Percentiles rank a stretch among this genome's conserved stretches.
Evolutionary conservation across 2,113 vertebrate species (phyloP).

Genomic region (Cranoglanis bouderius): DNA sequence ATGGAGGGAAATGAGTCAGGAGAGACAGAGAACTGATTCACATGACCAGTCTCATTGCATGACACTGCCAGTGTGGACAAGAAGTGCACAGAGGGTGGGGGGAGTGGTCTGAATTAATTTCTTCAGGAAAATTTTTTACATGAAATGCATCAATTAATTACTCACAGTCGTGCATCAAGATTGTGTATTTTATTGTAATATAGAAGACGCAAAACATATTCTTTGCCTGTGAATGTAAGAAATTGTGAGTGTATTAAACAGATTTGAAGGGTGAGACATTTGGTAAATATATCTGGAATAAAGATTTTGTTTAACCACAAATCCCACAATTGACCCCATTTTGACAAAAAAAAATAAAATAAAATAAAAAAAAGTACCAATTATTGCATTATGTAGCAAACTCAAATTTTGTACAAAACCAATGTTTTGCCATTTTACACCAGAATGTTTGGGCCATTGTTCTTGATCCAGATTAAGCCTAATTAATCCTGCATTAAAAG

Average conservation of each 20-base stretch:
- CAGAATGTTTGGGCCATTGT: slow-evolving; percentile 1
- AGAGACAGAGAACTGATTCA: neutral
- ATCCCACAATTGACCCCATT: neutral
- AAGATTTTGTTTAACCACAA: neutral
- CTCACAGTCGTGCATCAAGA: slow-evolving; percentile 37
- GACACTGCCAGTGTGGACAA: neutral
- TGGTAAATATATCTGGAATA: neutral
- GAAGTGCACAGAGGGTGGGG: neutral
- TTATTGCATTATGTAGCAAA: slow-evolving; percentile 17
- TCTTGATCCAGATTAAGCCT: slow-evolving; percentile 4
- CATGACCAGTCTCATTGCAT: too few relatives aligned
- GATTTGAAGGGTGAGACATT: slow-evolving; percentile 11
- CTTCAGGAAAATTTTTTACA: neutral
- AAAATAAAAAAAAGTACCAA: neutral
- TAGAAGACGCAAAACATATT: slow-evolving; percentile 38
- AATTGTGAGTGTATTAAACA: slow-evolving; percentile 19
- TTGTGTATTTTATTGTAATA: slow-evolving; percentile 51
- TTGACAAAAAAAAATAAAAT: neutral
- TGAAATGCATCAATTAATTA: neutral
- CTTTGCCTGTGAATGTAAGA: slow-evolving; percentile 27
- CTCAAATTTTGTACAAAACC: slow-evolving; percentile 4
- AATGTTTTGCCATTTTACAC: neutral
- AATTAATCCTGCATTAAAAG: neutral
- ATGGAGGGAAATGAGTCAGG: slow-evolving; percentile 47
- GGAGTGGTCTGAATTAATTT: neutral